Percentiles rank a stretch among this genome's conserved stretches.
phyloP scores from a whole-genome alignment of 2,888 invertebrate genomes.

The Aspidiotus rigidus region DNA sequence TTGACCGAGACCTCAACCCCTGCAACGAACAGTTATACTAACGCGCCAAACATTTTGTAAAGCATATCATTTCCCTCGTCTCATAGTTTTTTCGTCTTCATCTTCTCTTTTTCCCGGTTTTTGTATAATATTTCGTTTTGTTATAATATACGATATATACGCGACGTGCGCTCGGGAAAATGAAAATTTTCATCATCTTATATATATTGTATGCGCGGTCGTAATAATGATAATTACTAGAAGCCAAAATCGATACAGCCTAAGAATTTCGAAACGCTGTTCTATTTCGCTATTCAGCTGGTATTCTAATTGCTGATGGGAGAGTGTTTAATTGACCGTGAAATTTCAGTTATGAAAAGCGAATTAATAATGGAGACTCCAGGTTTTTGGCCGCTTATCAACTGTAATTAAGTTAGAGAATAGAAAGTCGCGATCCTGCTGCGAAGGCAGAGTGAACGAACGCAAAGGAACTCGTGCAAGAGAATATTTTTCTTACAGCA shows the following conservation, averaged over 20 bases:
- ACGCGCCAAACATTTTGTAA: constrained; percentile 17
- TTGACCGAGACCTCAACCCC: constrained; percentile 28
- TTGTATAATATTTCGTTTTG: neutral
- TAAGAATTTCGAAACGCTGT: neutral
- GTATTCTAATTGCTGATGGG: constrained; percentile 15
- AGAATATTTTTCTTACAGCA: too few relatives aligned
- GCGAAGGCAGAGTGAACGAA: too few relatives aligned
- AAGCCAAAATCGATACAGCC: constrained; percentile 1
- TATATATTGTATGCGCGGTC: neutral
- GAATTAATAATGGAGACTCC: constrained; percentile 9
- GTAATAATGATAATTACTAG: neutral
- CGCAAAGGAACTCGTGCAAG: neutral
- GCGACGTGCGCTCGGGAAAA: neutral
- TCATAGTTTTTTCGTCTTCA: neutral
- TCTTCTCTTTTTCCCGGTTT: neutral
- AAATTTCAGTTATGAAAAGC: constrained; percentile 18
- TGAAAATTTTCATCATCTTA: too few relatives aligned
- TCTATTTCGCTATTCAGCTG: constrained; percentile 6
- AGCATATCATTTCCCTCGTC: neutral
- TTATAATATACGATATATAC: neutral
- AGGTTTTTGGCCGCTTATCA: constrained; percentile 28
- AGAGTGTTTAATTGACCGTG: constrained; percentile 31
- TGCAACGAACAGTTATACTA: constrained; percentile 1
- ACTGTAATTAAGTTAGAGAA: constrained; percentile 20
- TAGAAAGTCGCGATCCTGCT: neutral